Conservation (phyloP, 2,797 vertebrate species). For the Chelon auratus region DNA sequence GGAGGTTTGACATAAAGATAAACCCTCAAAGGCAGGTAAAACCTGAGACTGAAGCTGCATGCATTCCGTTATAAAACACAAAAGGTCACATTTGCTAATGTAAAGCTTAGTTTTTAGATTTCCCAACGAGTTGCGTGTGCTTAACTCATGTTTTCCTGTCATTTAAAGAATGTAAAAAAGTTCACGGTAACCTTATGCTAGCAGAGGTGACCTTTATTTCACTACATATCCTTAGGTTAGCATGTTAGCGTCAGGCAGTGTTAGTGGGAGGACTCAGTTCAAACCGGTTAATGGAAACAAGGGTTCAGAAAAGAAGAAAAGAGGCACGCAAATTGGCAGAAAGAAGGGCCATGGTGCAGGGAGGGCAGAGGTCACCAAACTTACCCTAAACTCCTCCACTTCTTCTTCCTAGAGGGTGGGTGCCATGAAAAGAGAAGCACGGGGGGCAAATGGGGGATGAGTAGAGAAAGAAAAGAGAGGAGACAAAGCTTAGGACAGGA, state of each 20-base stretch:
- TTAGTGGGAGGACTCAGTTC: conserved; percentile 66
- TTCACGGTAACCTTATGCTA: conserved; percentile 23
- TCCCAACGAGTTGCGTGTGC: too few relatives aligned
- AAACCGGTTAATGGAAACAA: conserved; percentile 69
- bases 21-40: conserved; percentile 23
- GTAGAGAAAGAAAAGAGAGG: conserved; percentile 68
- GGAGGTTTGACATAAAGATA: conserved; percentile 21
- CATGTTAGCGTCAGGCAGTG: conserved; percentile 38
- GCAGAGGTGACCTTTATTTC: conserved; percentile 73
- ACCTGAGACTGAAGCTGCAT: conserved; percentile 61
- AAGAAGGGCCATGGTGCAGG: conserved; percentile 55
- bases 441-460: conserved; percentile 86
- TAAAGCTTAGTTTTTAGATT: conserved; percentile 4
- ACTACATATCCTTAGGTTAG: conserved; percentile 21
- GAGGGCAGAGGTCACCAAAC: conserved; percentile 85
- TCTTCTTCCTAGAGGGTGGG: conserved; percentile 99
- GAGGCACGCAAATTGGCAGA: conserved; percentile 41
- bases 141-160: background rate
- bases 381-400: conserved; percentile 99
- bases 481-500: conserved; percentile 96
- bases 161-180: background rate
- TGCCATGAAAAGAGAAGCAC: conserved; percentile 94
- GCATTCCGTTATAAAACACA: conserved; percentile 57
- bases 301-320: conserved; percentile 69
- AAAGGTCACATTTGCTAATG: conserved; percentile 74